Evolutionary conservation across 1,140 invertebrate species (phyloP).

Genomic region (Cylas formicarius): DNA sequence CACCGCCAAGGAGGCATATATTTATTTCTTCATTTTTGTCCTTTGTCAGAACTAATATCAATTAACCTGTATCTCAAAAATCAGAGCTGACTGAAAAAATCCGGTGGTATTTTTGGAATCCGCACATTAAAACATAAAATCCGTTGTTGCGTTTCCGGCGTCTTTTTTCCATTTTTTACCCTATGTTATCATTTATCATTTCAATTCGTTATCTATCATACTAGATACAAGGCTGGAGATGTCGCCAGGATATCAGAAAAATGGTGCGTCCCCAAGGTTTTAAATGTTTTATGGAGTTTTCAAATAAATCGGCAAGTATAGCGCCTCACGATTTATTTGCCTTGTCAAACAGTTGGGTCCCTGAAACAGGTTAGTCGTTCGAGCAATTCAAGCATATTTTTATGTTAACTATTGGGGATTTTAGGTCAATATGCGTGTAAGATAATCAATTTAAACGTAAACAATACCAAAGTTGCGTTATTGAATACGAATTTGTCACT

Average conservation of each 20-base stretch:
- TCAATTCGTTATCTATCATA: no score
- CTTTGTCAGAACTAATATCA: no score
- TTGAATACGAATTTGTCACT: constrained; percentile 27
- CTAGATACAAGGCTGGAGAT: constrained; percentile 30
- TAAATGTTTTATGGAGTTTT: constrained; percentile 32
- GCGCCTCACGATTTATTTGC: constrained; percentile 27
- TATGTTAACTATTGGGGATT: constrained; percentile 1
- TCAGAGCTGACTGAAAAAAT: no score
- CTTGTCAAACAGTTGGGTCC: constrained; percentile 31
- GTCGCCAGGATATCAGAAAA: constrained; percentile 26
- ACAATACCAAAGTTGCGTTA: constrained; percentile 20
- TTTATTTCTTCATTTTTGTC: no score
- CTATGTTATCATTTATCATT: no score
- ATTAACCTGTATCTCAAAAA: no score
- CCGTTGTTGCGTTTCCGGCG: no score
- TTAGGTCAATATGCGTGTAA: constrained; percentile 38
- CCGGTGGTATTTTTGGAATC: no score
- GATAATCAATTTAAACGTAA: constrained; percentile 22
- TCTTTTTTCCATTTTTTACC: no score
- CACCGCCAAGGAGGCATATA: no score
- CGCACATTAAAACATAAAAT: no score
- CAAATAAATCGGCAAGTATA: constrained; percentile 23
- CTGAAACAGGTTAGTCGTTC: constrained; percentile 28
- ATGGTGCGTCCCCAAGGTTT: constrained; percentile 29
- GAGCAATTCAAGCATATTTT: no score